A percentile compares a stretch with the other conserved stretches of the same genome.
Evolutionary conservation across 2,888 invertebrate species (phyloP).

Genomic region (Tuberolachnus salignus): DNA sequence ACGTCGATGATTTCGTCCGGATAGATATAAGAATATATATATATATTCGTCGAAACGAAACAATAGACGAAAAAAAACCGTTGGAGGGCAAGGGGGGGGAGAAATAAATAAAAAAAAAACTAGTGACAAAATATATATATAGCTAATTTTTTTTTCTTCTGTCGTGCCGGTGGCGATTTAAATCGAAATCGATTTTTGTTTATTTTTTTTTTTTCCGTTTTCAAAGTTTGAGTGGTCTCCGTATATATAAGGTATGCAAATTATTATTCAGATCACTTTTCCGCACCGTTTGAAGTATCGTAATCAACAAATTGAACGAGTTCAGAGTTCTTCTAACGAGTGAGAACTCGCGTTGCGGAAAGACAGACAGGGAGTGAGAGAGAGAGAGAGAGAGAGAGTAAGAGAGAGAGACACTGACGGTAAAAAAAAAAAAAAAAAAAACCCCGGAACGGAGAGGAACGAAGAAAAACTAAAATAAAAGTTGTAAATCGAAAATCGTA

Average conservation of each 20-base stretch:
- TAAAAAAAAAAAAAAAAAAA: background rate
- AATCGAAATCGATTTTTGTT: slow-evolving; percentile 3
- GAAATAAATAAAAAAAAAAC: too few species aligned
- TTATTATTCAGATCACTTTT: slow-evolving; percentile 26
- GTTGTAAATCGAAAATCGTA: slow-evolving; percentile 48
- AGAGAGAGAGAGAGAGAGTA: too few species aligned
- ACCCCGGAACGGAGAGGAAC: background rate
- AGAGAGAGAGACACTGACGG: too few species aligned
- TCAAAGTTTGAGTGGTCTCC: background rate
- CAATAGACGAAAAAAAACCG: too few species aligned
- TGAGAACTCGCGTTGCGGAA: background rate
- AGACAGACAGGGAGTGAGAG: too few species aligned
- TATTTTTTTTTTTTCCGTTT: too few species aligned
- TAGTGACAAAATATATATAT: background rate
- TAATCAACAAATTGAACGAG: slow-evolving; percentile 18
- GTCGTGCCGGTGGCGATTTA: background rate
- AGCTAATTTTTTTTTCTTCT: background rate
- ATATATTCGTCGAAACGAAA: too few species aligned
- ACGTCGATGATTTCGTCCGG: background rate
- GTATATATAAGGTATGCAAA: background rate
- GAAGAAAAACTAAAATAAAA: slow-evolving; percentile 40
- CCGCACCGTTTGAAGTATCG: slow-evolving; percentile 29
- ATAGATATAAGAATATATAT: too few species aligned
- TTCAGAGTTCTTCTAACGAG: slow-evolving; percentile 15
- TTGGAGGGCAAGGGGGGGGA: too few species aligned